Evolutionary conservation across 1,140 invertebrate species (phyloP), one percentile per base, ranked within the genome.

Genomic region (Acromyrmex echinatior): DNA sequence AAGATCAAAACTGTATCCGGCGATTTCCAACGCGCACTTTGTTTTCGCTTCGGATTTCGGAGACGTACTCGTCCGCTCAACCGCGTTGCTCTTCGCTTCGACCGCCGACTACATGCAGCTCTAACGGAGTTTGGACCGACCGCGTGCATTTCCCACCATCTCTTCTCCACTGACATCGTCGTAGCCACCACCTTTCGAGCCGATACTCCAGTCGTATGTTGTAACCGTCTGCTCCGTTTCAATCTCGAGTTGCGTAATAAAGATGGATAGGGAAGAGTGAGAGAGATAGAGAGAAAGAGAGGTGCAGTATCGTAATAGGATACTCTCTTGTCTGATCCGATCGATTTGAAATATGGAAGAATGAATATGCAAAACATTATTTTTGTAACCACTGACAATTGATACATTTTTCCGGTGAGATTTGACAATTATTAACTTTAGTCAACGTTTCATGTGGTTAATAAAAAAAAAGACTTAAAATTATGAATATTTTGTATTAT

Each of bases 41-140:
- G 35, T 14, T 71, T 21, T 12, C 35, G 79, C 76, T 93, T 91
- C 88, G 91, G 90, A 89, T 82, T 82, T 88, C 90, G 80, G 82
- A 87, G 88, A 73, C 90, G 86, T 88, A 93, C 93, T 93, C 90
- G 90, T 92, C 92, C 90, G 88, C 65, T 89, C 88, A 81, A 63
- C 76, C 87, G 86, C 81, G 85, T 79, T 87, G 81, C 88, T 91
- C 82, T 87, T 74, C 86, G 87, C 86, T 87, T 71, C 87, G 86
- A 63, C 62, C 18, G 51, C 76, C 78, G 86, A 91, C 92, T 92
- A 87, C 87, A 90, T 88, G 70, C 77, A 88, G 31, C 88, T 84
- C 80, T 84, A 86, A 51, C 89, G 91, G 90, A 91, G 93, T 93
- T 93, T 92, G 92, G 89, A 93, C 76, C 89, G 89, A 92, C 76